A percentile compares a stretch with the other conserved stretches of the same genome.
Evolutionary conservation across 30 jellyfish, hydroid and myxozoan genomes (phyloP).

Genomic region (Turritopsis rubra): DNA sequence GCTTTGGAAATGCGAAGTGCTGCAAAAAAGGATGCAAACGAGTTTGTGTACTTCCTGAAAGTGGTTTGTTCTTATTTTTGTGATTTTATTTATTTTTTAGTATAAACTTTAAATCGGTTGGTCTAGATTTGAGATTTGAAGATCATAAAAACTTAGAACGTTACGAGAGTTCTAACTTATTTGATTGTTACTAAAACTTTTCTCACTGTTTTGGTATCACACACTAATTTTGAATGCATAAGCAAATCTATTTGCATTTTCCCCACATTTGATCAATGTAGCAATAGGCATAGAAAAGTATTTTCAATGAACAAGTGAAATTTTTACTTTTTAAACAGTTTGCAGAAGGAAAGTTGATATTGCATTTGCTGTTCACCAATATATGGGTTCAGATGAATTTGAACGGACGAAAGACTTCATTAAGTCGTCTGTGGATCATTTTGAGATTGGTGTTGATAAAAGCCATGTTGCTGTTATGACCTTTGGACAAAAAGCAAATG

Average conservation of each 20-base stretch:
- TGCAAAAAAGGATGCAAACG: constrained; percentile 31
- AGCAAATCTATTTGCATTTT: too few species aligned
- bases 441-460: constrained; percentile 59
- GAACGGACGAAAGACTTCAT: constrained; percentile 45
- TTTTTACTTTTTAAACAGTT: background rate
- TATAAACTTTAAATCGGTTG: too few species aligned
- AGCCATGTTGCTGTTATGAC: constrained; percentile 44
- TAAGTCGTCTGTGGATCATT: constrained; percentile 36
- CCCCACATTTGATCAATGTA: too few species aligned
- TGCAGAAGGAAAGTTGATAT: constrained; percentile 53
- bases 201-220: too few species aligned
- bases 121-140: too few species aligned
- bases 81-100: too few species aligned
- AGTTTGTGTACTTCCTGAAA: constrained; percentile 19
- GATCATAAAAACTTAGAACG: too few species aligned
- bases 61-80: background rate
- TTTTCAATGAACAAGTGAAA: background rate
- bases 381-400: constrained; percentile 51
- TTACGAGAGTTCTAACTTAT: too few species aligned
- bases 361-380: constrained; percentile 65
- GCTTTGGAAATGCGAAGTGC: constrained; percentile 75
- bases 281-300: too few species aligned
- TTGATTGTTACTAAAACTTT: too few species aligned
- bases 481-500: constrained; percentile 12
- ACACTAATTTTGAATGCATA: too few species aligned